Evolutionary conservation across 1,140 invertebrate species (phyloP).

Genomic region (Agraylea sexmaculata): DNA sequence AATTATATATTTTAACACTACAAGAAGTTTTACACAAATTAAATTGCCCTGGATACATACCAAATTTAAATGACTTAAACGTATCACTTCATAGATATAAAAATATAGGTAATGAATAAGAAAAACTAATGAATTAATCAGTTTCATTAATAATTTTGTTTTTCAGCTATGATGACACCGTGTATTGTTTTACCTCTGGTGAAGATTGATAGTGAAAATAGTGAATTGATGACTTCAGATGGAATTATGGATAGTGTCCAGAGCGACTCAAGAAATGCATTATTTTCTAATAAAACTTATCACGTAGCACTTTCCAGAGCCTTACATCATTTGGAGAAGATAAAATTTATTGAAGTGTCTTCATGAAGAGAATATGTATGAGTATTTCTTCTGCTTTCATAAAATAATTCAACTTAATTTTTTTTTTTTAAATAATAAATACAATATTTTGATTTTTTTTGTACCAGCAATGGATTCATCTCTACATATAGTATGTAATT

Average conservation of each 20-base stretch:
- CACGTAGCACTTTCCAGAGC: slow-evolving; percentile 9
- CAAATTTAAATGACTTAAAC: slow-evolving; percentile 11
- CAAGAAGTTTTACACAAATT: slow-evolving; percentile 3
- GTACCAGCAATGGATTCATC: too few species aligned
- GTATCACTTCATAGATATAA: slow-evolving; percentile 9
- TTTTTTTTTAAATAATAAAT: too few species aligned
- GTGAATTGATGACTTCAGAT: slow-evolving; percentile 9
- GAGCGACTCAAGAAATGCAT: background rate
- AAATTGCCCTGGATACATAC: slow-evolving; percentile 11
- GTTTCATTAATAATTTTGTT: too few species aligned
- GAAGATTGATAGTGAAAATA: slow-evolving; percentile 12
- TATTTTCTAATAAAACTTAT: slow-evolving; percentile 12
- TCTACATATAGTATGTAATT: too few species aligned
- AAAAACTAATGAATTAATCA: background rate
- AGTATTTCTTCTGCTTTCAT: too few species aligned
- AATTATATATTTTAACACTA: slow-evolving; percentile 10
- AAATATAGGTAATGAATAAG: slow-evolving; percentile 12
- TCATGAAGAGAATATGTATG: too few species aligned
- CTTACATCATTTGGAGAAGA: slow-evolving; percentile 10
- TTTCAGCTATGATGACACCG: slow-evolving; percentile 13
- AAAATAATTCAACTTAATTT: too few species aligned
- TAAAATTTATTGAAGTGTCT: slow-evolving; percentile 12
- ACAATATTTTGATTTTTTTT: too few species aligned
- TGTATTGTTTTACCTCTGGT: slow-evolving; percentile 18
- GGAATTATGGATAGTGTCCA: slow-evolving; percentile 9